These are phyloP conservation scores for Catostomus latipinnis DNA, from an alignment of 2,797 vertebrate species.

Conservation along the genomic window DNA sequence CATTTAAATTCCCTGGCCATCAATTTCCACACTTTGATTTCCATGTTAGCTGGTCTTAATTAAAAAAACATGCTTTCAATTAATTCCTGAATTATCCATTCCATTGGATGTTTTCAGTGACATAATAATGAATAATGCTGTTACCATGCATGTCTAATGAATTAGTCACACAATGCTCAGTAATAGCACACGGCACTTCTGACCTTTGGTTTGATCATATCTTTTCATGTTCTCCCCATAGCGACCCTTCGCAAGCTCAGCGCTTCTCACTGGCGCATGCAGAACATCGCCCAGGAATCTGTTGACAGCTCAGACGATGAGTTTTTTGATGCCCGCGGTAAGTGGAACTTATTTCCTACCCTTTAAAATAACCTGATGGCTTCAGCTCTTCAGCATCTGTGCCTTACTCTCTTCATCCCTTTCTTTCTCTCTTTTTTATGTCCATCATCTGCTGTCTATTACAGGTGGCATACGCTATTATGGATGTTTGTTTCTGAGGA, in stretches of 20 bases:
- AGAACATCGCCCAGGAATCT: constrained; percentile 88
- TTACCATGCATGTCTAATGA: constrained; percentile 33
- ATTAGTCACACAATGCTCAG: constrained; percentile 33
- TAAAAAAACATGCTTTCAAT: constrained; percentile 25
- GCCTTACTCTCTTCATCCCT: not conserved
- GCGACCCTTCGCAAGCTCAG: constrained; percentile 81
- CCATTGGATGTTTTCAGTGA: not conserved
- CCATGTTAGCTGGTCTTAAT: not conserved
- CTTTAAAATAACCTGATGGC: constrained; percentile 29
- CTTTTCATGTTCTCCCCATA: constrained; percentile 63
- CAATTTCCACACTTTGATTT: not conserved
- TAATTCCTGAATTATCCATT: constrained; percentile 9
- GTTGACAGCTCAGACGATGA: constrained; percentile 98
- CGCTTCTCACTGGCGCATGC: constrained; percentile 86
- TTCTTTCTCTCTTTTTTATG: not conserved
- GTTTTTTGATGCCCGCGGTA: constrained; percentile 98
- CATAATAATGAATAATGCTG: not conserved
- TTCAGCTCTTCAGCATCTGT: constrained; percentile 34
- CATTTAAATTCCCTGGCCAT: not conserved
- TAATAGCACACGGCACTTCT: constrained; percentile 34
- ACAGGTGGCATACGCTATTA: not conserved
- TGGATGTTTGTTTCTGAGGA: not conserved
- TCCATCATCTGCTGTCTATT: not conserved
- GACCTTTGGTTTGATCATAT: constrained; percentile 45
- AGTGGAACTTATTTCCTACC: constrained; percentile 63